Conservation (phyloP, 1,140 invertebrate genomes). For the Magallana gigas region DNA sequence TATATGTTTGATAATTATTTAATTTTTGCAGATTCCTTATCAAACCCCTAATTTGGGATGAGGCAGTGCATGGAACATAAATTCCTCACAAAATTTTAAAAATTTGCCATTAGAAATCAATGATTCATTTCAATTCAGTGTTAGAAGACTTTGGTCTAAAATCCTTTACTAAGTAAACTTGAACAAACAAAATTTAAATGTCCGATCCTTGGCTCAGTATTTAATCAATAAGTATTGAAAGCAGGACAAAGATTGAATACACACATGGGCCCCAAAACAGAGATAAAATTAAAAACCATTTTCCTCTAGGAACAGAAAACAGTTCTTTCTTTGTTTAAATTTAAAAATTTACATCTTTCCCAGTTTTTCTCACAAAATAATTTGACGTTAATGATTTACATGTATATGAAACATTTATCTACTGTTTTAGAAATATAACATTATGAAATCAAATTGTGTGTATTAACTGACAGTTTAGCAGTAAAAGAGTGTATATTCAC, state of each 20-base stretch:
- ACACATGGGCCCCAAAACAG: conserved; percentile 18
- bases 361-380: too few relatives aligned
- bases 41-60: too few relatives aligned
- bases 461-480: too few relatives aligned
- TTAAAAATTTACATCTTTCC: too few relatives aligned
- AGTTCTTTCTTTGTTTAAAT: too few relatives aligned
- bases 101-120: not conserved
- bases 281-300: not conserved
- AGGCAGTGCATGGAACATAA: not conserved
- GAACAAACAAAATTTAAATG: conserved; percentile 17
- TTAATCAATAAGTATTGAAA: not conserved
- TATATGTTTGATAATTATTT: too few relatives aligned
- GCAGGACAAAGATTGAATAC: conserved; percentile 20
- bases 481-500: too few relatives aligned
- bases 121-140: not conserved
- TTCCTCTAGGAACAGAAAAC: not conserved
- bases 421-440: too few relatives aligned
- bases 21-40: too few relatives aligned
- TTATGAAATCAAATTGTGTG: too few relatives aligned
- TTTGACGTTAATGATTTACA: too few relatives aligned
- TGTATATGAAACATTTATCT: too few relatives aligned
- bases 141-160: not conserved
- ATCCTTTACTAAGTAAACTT: conserved; percentile 4
- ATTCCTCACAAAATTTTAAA: not conserved
- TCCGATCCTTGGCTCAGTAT: not conserved